phyloP scores from a whole-genome alignment of 2,888 invertebrate genomes.

The Amphipyra tragopoginis region DNA sequence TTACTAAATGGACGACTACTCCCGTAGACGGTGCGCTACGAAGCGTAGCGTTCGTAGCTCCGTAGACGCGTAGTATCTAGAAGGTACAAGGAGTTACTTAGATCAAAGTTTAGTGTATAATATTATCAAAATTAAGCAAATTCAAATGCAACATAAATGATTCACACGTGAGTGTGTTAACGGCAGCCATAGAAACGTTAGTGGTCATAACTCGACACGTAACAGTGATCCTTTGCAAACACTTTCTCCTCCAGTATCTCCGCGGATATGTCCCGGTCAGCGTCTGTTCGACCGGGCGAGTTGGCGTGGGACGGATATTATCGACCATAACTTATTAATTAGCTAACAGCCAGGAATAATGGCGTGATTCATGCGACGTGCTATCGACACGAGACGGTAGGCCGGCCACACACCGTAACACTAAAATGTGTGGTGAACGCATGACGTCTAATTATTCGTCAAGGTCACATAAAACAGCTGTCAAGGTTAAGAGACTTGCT shows the following conservation, averaged over 20 bases:
- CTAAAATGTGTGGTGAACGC: too few species aligned
- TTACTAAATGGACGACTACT: conserved; percentile 8
- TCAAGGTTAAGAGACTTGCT: too few species aligned
- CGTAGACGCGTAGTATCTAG: not conserved
- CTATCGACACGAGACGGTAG: not conserved
- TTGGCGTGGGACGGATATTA: not conserved
- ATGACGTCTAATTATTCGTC: too few species aligned
- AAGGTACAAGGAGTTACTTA: not conserved
- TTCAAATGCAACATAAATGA: not conserved
- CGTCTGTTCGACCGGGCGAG: not conserved
- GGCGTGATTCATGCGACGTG: conserved; percentile 5
- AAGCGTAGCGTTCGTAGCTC: conserved; percentile 12
- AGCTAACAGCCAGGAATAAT: conserved; percentile 14
- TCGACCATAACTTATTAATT: conserved; percentile 38
- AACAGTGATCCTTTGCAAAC: conserved; percentile 23
- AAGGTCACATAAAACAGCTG: too few species aligned
- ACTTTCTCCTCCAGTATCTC: not conserved
- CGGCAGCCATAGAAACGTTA: not conserved
- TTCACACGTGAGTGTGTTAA: not conserved
- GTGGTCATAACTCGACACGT: not conserved
- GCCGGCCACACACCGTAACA: too few species aligned
- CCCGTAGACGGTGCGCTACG: conserved; percentile 9
- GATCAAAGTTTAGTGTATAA: too few species aligned
- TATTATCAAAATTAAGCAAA: not conserved
- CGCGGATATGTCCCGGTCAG: conserved; percentile 1